These are phyloP conservation scores for Eupithecia abbreviata DNA, from an alignment of 2,888 invertebrate genomes.

Conservation along the genomic window DNA sequence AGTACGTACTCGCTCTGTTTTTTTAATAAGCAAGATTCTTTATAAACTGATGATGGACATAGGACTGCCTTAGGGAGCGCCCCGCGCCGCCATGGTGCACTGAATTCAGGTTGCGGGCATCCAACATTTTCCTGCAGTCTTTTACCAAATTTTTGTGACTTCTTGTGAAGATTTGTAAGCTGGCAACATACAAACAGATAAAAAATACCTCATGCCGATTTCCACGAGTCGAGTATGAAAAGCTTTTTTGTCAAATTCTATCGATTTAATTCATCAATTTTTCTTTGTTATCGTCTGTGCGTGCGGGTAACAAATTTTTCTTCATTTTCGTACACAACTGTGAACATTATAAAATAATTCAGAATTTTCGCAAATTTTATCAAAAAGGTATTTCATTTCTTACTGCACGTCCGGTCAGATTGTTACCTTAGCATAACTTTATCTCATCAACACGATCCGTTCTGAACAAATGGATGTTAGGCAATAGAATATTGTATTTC, in stretches of 20 bases:
- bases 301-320: neutral
- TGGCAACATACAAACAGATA: neutral
- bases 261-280: neutral
- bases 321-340: neutral
- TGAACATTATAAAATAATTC: neutral
- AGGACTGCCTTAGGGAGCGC: too few relatives aligned
- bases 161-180: neutral
- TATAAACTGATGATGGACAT: too few relatives aligned
- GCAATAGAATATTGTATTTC: neutral
- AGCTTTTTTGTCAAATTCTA: neutral
- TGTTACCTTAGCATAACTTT: neutral
- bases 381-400: neutral
- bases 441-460: neutral
- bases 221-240: neutral
- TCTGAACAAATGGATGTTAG: neutral
- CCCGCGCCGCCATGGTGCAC: too few relatives aligned
- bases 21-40: too few relatives aligned
- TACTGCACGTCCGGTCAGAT: neutral
- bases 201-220: neutral
- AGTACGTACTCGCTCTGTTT: too few relatives aligned
- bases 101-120: too few relatives aligned
- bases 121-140: too few relatives aligned
- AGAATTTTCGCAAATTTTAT: neutral
- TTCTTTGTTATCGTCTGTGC: neutral
- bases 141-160: neutral